These are phyloP conservation scores for Drosophila imparisetae DNA, from an alignment of 2,888 invertebrate species.

Conservation along the genomic window DNA sequence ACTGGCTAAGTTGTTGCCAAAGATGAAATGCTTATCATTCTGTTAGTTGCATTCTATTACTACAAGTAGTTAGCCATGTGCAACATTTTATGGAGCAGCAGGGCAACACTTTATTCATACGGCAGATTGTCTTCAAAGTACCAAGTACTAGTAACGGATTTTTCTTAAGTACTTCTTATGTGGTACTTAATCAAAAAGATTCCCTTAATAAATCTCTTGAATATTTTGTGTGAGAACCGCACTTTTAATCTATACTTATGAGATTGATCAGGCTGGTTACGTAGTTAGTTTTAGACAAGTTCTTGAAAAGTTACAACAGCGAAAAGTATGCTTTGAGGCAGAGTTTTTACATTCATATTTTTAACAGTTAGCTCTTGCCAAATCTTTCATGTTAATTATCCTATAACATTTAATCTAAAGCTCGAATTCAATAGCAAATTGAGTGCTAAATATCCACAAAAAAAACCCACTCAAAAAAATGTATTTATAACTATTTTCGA, in stretches of 20 bases:
- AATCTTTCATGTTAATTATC: background rate
- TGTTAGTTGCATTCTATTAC: constrained; percentile 9
- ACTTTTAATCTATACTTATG: background rate
- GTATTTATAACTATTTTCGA: background rate
- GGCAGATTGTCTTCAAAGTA: background rate
- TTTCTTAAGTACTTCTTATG: background rate
- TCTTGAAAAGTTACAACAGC: background rate
- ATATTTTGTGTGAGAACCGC: background rate
- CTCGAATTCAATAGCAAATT: background rate
- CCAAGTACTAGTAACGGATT: background rate
- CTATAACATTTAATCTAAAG: background rate
- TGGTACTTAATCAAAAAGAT: background rate
- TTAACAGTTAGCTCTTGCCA: background rate
- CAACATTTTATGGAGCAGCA: constrained; percentile 16
- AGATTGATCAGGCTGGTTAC: background rate
- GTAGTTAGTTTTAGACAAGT: background rate
- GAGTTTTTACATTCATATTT: background rate
- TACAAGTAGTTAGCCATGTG: constrained; percentile 6
- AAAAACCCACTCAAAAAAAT: constrained; percentile 7
- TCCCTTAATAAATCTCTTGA: background rate
- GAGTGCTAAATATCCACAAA: background rate
- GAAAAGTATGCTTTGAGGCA: background rate
- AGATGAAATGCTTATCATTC: constrained; percentile 44
- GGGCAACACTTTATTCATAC: constrained; percentile 1
- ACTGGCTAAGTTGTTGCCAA: constrained; percentile 29